Evolutionary conservation across 2,888 invertebrate genomes (phyloP), one percentile per base, ranked within the genome.

Genomic region (Electrophaes corylata): DNA sequence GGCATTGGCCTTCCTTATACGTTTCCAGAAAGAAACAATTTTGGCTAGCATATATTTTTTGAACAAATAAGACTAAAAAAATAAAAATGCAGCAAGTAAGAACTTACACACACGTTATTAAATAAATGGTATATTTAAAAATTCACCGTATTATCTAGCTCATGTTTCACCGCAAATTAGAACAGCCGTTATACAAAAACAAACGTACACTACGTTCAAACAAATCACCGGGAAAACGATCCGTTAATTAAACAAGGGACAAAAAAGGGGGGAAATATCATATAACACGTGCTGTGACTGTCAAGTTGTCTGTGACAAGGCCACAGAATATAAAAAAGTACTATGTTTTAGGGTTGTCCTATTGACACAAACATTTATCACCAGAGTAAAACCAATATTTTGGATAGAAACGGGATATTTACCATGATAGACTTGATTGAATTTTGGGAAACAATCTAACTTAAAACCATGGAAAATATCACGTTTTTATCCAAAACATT

Each of bases 201-300:
- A 50, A 52, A 44, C 49, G 18, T 5, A 29, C 51, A 44, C 48
- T 59, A 62, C 63, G 56, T 51, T 46, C 29, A 49, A 60, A 64
- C 62, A 60, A 64, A 66, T 64, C 62, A 60, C 48, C 33, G 23
- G 56, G 55, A 60, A 66, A 65, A 62, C 66, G 62, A 56, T 45
- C 54, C 54, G 61, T 57, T 62, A 57, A 66, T 64, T 64, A 66
- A 61, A 62, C 62, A 48, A 56, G 39, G 14, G 14, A 35, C 23
- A 37, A 57, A 65, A 62, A 53, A 41, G 23, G 26, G 46, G 53
- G 33, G 33, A 45, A 57, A 51, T 56, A 47, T 57, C 48, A 57
- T 57, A 54, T 61, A 45, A 61, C 61, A 57, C 45, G 50, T 19
- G 49, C 11, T 37, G 48, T 6, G 19, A 33, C 49, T 50, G 35